Conservation (phyloP, 37 sponge, comb jelly and placozoan genomes). For the Eunapius fragilis region DNA sequence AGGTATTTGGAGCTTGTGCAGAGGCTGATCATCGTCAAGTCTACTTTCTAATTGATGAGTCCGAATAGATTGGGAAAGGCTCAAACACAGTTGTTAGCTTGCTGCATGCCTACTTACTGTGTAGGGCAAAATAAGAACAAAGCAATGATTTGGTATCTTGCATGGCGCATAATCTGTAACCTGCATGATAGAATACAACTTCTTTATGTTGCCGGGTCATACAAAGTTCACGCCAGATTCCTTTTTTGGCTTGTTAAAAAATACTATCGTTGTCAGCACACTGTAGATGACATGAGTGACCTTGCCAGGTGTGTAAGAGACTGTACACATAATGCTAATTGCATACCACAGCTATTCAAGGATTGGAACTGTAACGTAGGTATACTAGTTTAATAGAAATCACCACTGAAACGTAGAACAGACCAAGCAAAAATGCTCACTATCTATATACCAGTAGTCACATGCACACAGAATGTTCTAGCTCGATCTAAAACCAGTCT, state of each 20-base stretch:
- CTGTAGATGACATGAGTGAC: background rate
- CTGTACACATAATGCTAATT: background rate
- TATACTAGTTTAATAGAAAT: too few relatives aligned
- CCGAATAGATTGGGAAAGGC: conserved; percentile 12
- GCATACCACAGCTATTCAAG: background rate
- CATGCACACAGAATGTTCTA: too few relatives aligned
- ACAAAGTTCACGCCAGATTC: background rate
- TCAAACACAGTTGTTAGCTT: conserved; percentile 6
- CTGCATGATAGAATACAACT: background rate
- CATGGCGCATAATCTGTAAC: background rate
- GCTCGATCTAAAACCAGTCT: too few relatives aligned
- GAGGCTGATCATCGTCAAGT: conserved; percentile 41
- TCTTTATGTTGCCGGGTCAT: background rate
- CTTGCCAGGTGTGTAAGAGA: background rate
- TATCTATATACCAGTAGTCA: too few relatives aligned
- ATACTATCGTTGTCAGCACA: background rate
- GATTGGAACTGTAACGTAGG: background rate
- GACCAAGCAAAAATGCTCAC: too few relatives aligned
- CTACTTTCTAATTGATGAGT: conserved; percentile 29
- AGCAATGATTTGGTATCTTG: conserved; percentile 2
- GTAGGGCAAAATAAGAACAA: conserved; percentile 39
- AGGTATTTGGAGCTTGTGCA: conserved; percentile 50
- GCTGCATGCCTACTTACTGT: conserved; percentile 37
- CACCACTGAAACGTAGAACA: too few relatives aligned
- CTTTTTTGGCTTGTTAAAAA: background rate